Evolutionary conservation across 37 sponge, comb jelly and placozoan species (phyloP).

Genomic region (Sycon ciliatum): DNA sequence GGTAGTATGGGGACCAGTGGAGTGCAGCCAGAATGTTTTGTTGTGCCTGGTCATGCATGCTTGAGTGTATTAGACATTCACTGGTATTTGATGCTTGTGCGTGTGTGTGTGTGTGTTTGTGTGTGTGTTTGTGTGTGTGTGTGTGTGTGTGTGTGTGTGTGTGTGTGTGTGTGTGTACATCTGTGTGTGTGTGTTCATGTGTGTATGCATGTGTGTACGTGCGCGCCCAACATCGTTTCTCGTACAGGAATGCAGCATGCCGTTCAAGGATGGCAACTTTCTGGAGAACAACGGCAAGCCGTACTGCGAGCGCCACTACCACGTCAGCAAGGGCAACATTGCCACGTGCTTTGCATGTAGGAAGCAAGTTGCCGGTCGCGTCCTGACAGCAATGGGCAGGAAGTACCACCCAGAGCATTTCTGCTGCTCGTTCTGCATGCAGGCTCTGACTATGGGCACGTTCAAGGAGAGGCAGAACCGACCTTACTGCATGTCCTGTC

Average conservation of each 20-base stretch:
- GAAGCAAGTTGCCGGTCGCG: conserved; percentile 79
- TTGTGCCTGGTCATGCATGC: too few species aligned
- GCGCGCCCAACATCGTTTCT: too few species aligned
- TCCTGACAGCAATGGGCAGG: conserved; percentile 85
- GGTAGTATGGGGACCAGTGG: too few species aligned
- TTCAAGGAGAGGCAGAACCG: conserved; percentile 92
- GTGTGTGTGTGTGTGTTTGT: too few species aligned
- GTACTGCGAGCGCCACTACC: conserved; percentile 96
- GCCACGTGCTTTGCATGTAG: conserved; percentile 88
- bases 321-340: conserved; percentile 76
- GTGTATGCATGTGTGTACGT: too few species aligned
- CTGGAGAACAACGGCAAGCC: conserved; percentile 92
- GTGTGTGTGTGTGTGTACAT: too few species aligned
- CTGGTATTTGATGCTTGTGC: too few species aligned
- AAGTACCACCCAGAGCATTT: conserved; percentile 99
- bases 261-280: conserved; percentile 81
- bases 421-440: conserved; percentile 90
- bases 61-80: too few species aligned
- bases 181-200: too few species aligned
- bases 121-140: too few species aligned
- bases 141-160: too few species aligned
- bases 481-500: conserved; percentile 90
- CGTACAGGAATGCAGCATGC: conserved; percentile 63
- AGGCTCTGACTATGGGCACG: conserved; percentile 86
- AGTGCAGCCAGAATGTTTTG: too few species aligned